Conservation (phyloP, 2,113 vertebrate species). For the Oostethus manadensis region DNA sequence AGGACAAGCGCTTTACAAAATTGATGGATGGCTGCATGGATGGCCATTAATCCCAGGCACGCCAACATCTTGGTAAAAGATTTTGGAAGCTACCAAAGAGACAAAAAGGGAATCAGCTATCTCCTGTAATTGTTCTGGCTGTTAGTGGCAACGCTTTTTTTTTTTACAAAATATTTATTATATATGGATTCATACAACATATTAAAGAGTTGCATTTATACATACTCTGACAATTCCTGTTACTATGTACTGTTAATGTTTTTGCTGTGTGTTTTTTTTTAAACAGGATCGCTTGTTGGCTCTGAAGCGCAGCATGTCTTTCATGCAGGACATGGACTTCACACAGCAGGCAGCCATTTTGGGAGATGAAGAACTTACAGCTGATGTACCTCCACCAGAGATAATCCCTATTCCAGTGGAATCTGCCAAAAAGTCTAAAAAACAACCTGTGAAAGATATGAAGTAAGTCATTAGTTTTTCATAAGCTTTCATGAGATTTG, state of each 20-base stretch:
- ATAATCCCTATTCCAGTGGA: conserved; percentile 83
- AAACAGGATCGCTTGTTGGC: conserved; percentile 93
- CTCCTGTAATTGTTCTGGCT: no score
- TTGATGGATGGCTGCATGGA: no score
- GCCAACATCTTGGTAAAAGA: no score
- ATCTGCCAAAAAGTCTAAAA: conserved; percentile 91
- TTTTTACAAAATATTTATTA: neutral
- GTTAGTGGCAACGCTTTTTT: no score
- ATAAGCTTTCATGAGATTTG: neutral
- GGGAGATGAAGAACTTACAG: conserved; percentile 84
- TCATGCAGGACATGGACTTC: conserved; percentile 99
- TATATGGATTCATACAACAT: neutral
- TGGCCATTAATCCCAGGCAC: no score
- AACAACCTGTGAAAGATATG: conserved; percentile 88
- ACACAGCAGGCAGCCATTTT: conserved; percentile 97
- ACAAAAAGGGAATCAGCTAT: no score
- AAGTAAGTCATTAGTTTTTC: conserved; percentile 81
- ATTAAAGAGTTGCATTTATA: no score
- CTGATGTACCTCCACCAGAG: conserved; percentile 84
- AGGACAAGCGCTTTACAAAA: no score
- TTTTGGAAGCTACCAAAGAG: no score
- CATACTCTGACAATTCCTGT: no score
- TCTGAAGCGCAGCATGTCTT: conserved; percentile 99
- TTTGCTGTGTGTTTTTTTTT: conserved; percentile 72
- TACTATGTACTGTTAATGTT: conserved; percentile 67